Evolutionary conservation across 2,797 vertebrate genomes (phyloP).

Genomic region (Eremophila alpestris): DNA sequence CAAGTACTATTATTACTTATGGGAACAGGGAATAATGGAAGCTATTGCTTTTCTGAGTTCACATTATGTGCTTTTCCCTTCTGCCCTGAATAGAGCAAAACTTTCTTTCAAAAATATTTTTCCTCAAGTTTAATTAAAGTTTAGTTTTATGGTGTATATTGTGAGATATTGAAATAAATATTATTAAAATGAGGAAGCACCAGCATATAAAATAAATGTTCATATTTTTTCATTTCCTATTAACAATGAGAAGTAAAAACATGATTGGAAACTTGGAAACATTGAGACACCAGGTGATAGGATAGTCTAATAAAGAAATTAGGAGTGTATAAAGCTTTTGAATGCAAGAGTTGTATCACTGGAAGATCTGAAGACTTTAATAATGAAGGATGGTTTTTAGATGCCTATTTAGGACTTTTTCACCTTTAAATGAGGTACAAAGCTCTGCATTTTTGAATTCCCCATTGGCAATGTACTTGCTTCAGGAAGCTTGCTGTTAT

Average conservation of each 20-base stretch:
- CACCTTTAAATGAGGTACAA: background rate
- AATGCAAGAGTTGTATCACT: background rate
- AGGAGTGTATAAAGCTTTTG: background rate
- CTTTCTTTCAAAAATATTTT: background rate
- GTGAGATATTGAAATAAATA: background rate
- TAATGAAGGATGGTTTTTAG: background rate
- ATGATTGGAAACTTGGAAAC: background rate
- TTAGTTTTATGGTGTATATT: background rate
- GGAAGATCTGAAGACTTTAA: background rate
- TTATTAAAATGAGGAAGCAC: background rate
- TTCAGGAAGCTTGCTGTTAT: background rate
- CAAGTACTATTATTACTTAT: slow-evolving; percentile 58
- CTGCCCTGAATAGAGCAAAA: slow-evolving; percentile 28
- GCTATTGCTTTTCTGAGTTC: slow-evolving; percentile 49
- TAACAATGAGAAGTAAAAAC: background rate
- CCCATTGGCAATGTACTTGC: background rate
- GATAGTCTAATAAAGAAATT: background rate
- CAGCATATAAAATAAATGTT: background rate
- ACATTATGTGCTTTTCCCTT: slow-evolving; percentile 10
- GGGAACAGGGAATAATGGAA: slow-evolving; percentile 59
- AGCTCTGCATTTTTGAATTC: background rate
- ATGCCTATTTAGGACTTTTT: background rate
- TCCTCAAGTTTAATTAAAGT: background rate
- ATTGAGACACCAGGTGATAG: background rate
- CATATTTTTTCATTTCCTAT: background rate